Evolutionary conservation across 2,797 vertebrate species (phyloP).

Genomic region (Hafferia zeledoni): DNA sequence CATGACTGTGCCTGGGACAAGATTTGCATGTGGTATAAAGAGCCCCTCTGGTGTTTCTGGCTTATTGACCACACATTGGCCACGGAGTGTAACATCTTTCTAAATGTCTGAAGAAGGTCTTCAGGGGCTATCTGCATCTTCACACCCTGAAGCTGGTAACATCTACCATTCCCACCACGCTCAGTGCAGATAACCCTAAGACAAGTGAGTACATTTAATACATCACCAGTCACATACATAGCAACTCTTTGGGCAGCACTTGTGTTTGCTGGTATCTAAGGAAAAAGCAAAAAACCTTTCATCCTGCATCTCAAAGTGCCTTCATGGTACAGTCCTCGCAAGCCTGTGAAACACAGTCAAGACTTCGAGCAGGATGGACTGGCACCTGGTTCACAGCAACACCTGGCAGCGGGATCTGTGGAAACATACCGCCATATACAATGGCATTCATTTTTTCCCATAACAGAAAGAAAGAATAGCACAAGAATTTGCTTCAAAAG

Average conservation of each 20-base stretch:
- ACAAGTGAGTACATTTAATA: neutral
- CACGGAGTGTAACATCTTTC: neutral
- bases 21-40: neutral
- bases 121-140: neutral
- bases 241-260: neutral
- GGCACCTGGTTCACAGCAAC: neutral
- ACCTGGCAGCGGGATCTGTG: neutral
- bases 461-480: neutral
- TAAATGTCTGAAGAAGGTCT: neutral
- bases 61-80: neutral
- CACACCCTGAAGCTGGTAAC: neutral
- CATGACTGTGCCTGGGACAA: neutral
- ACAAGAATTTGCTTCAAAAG: conserved; percentile 10
- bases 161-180: neutral
- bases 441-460: neutral
- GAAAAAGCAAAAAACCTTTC: neutral
- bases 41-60: neutral
- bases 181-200: neutral
- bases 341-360: neutral
- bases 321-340: neutral
- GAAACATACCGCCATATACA: neutral
- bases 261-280: neutral
- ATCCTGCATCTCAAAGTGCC: neutral
- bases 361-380: neutral
- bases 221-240: neutral